Evolutionary conservation across 1,140 invertebrate genomes (phyloP).

Genomic region (Drosophila nasuta): DNA sequence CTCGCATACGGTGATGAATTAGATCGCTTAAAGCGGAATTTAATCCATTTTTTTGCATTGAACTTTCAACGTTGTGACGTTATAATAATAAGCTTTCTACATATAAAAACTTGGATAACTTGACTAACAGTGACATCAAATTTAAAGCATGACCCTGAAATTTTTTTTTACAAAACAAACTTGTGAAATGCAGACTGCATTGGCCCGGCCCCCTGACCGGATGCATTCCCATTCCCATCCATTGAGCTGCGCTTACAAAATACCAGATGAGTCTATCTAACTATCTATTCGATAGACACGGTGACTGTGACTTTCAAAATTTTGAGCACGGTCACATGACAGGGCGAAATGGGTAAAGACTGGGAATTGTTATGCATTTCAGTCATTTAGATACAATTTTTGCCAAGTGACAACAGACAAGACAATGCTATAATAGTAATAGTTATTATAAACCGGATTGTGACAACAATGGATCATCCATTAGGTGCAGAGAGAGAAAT

Average conservation of each 20-base stretch:
- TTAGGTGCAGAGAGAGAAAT: constrained; percentile 49
- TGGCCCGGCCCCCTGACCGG: constrained; percentile 14
- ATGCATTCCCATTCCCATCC: constrained; percentile 4
- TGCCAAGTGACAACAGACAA: constrained; percentile 44
- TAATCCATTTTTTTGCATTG: constrained; percentile 1
- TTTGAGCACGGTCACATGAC: constrained; percentile 34
- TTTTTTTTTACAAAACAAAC: constrained; percentile 22
- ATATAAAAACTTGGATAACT: constrained; percentile 12
- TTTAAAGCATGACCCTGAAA: constrained; percentile 70
- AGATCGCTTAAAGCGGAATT: background rate
- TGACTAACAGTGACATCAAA: constrained; percentile 31
- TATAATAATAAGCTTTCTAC: constrained; percentile 10
- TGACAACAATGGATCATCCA: constrained; percentile 47
- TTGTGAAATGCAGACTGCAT: constrained; percentile 68
- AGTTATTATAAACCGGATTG: constrained; percentile 59
- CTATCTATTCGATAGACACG: constrained; percentile 14
- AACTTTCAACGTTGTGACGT: background rate
- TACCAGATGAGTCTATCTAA: constrained; percentile 27
- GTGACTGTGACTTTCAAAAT: constrained; percentile 72
- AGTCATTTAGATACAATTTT: constrained; percentile 39
- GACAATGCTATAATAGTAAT: constrained; percentile 23
- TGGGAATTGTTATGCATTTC: constrained; percentile 50
- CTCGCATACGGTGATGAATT: background rate
- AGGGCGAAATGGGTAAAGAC: constrained; percentile 33
- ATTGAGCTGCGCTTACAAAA: constrained; percentile 62